phyloP scores from a whole-genome alignment of 64 coral and sea anemone species.

The Montipora efflorescens region DNA sequence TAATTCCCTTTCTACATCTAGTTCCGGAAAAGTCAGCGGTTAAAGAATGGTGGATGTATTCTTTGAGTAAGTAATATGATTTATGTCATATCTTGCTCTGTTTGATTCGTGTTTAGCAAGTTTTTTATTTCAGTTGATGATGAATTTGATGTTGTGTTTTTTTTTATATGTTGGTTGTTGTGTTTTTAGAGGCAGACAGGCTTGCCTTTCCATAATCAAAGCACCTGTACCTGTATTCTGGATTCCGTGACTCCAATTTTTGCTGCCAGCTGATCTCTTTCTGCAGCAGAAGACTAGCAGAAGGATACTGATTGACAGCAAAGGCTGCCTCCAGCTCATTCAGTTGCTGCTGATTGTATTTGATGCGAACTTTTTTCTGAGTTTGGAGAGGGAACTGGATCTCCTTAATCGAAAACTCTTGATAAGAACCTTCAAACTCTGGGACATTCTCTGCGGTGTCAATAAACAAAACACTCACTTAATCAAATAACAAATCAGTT shows the following conservation, averaged over 20 bases:
- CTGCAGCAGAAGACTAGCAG: constrained; percentile 4
- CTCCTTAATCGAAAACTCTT: background rate
- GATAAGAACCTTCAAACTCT: background rate
- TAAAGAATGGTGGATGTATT: too few relatives aligned
- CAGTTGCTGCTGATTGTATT: background rate
- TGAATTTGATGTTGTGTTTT: too few relatives aligned
- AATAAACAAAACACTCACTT: background rate
- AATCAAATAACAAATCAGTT: too few relatives aligned
- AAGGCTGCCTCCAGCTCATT: background rate
- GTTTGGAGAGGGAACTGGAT: background rate
- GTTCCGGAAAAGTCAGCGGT: too few relatives aligned
- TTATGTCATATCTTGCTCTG: too few relatives aligned
- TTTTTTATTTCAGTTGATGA: too few relatives aligned
- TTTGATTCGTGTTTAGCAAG: too few relatives aligned
- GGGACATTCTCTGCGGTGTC: background rate
- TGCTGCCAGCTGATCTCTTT: constrained; percentile 10
- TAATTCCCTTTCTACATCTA: too few relatives aligned
- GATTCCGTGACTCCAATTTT: constrained; percentile 28
- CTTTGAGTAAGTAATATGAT: too few relatives aligned
- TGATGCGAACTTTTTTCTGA: constrained; percentile 21
- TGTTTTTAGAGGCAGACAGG: too few relatives aligned
- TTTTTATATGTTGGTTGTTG: too few relatives aligned
- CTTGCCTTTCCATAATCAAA: too few relatives aligned
- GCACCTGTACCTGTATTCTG: constrained; percentile 14
- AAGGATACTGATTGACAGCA: constrained; percentile 7